Evolutionary conservation across 2,113 vertebrate genomes (phyloP), one percentile per base, ranked within the genome.

Genomic region (Chaenogobius annularis): DNA sequence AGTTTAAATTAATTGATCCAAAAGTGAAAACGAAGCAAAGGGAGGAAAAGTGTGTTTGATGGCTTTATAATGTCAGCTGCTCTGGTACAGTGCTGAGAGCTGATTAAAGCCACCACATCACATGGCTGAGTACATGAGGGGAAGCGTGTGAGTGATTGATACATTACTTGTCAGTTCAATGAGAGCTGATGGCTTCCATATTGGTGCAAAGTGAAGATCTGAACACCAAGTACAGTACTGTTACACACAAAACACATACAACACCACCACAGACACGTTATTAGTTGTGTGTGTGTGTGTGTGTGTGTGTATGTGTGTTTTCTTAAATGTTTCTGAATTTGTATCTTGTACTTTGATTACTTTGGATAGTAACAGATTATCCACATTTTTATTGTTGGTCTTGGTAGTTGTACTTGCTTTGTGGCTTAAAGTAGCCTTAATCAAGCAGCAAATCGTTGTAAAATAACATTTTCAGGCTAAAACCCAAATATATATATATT

Each of bases 91-190:
- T 70, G 79, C 68, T 69, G 80, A 81, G 56, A 74, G 61, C 66
- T 91, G 87, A 91, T 91, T 88, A 89, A 90, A 90, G 80, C 83
- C 76, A 78, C 85, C 83, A 82, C 84, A 89, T 83, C 76, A 90
- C 73, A 13, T 73, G 69, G 66, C 72, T 69, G 79, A 66, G 1
- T 68, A 43, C 26, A 19, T 50, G 69, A n/a, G 15, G 56, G 69
- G 54, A 44, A 47, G 50, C 74, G 46, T 69, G 64, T 68, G 69
- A 76, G 66, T 84, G 82, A 83, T 72, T 81, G 78, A 83, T 83
- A 66, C 31, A 58, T 81, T 71, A 79, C 70, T 84, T 75, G 83
- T 65, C 75, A 68, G 56, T 55, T 55, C 81, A 74, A 73, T 74
- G 78, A 65, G 55, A 68, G 17, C 71, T 69, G 70, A 85, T 58